Evolutionary conservation across 2,888 invertebrate species (phyloP), one percentile per base, ranked within the genome.

Genomic region (Lypha dubia): DNA sequence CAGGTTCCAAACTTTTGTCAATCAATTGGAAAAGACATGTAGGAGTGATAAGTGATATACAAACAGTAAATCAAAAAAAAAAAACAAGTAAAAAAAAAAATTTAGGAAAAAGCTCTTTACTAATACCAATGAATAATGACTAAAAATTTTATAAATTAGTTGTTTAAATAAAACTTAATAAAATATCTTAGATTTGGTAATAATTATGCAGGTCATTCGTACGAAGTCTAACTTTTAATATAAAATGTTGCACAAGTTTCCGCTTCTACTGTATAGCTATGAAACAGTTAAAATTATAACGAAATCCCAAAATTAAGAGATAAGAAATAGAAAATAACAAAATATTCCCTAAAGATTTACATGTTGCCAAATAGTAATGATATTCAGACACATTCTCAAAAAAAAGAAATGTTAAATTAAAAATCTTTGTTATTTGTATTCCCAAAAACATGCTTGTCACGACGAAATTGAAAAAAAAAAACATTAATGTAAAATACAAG

Each of bases 391-490:
- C 17, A 22, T 68, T 68, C n/a, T n/a, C n/a, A 20, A 15, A 67
- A 11, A 15, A 71, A 44, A n/a, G n/a, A n/a, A 44, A 15, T 17
- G 0, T 44, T 70, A 28, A 70, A 44, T 56, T 70, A 56, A 56
- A 65, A 65, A 46, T 28, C 20, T 20, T 56, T 53, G 28, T 38
- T 17, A 6, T 22, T 17, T 20, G 1, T 11, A 7, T 0, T 15
- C 44, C 7, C 3, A 3, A 20, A 62, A 62, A 53, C 24, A 75
- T 75, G 15, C 53, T 15, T 46, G 53, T 46, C 68, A 81, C 44
- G 53, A 63, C 17, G 41, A 44, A 53, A 74, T 49, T 6, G 20
- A 17, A 79, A n/a, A 68, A 11, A 79, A n/a, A 17, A 79, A n/a
- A 70, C n/a, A 79, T 63, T 71, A 22, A 44, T 46, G 24, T 20